phyloP scores from a whole-genome alignment of 2,113 vertebrate species.

The Pseudopipra pipra region DNA sequence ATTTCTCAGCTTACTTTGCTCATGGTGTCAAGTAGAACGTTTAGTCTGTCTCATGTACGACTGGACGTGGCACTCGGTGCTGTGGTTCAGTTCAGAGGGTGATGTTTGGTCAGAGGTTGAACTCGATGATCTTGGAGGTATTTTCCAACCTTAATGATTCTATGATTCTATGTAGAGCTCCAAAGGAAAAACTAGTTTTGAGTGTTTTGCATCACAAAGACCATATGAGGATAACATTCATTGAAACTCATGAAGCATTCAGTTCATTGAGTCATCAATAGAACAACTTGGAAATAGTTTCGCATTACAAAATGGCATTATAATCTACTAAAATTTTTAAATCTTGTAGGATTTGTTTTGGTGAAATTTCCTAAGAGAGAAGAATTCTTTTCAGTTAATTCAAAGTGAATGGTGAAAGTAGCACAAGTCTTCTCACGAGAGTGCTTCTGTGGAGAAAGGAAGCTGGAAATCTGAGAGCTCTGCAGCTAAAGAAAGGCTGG shows the following conservation, averaged over 20 bases:
- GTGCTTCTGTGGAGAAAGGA: background rate
- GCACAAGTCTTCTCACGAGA: background rate
- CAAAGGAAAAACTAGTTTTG: background rate
- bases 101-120: background rate
- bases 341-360: fast-evolving
- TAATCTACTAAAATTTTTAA: background rate
- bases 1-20: background rate
- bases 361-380: background rate
- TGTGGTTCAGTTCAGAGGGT: fast-evolving
- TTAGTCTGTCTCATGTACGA: background rate
- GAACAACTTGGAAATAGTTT: background rate
- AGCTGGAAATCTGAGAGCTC: background rate
- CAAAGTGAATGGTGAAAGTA: background rate
- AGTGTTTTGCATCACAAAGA: background rate
- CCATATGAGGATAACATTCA: background rate
- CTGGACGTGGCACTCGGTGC: background rate
- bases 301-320: background rate
- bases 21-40: background rate
- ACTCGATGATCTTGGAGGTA: too few relatives aligned
- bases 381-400: background rate
- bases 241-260: background rate
- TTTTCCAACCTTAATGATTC: background rate
- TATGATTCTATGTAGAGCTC: fast-evolving
- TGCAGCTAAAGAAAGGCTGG: background rate
- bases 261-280: background rate